Conservation (phyloP, 2,797 vertebrate species). For the Pithecia hirsuta region DNA sequence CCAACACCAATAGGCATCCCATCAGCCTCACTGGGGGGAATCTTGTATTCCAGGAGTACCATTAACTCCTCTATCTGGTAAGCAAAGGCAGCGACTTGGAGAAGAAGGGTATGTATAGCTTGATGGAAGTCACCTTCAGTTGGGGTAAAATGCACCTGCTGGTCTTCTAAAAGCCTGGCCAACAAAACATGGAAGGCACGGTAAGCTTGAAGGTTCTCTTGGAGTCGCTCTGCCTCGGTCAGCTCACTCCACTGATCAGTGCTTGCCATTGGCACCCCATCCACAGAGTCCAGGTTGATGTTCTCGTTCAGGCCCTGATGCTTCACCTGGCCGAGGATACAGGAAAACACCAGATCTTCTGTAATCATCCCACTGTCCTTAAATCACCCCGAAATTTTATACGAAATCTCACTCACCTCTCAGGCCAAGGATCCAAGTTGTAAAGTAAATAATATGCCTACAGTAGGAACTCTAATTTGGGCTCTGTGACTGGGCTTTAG, state of each 20-base stretch:
- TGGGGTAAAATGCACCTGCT: slow-evolving; percentile 79
- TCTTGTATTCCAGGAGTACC: slow-evolving; percentile 74
- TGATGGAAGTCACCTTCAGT: slow-evolving; percentile 72
- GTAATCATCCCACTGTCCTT: not conserved
- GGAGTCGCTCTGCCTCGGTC: slow-evolving; percentile 80
- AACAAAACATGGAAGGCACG: slow-evolving; percentile 82
- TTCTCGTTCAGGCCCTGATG: slow-evolving; percentile 81
- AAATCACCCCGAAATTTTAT: not conserved
- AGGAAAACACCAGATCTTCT: not conserved
- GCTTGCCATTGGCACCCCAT: slow-evolving; percentile 81
- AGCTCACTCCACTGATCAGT: slow-evolving; percentile 81
- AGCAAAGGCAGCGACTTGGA: slow-evolving; percentile 84
- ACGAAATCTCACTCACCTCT: not conserved
- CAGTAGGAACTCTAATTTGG: not conserved
- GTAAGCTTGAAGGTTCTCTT: slow-evolving; percentile 84
- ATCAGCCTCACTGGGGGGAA: slow-evolving; percentile 54
- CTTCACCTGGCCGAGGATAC: slow-evolving; percentile 77
- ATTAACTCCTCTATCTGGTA: slow-evolving; percentile 86
- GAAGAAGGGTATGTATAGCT: slow-evolving; percentile 76
- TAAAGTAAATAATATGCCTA: not conserved
- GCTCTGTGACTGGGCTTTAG: not conserved
- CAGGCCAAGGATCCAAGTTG: not conserved
- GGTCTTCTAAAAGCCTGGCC: slow-evolving; percentile 84
- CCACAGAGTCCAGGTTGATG: slow-evolving; percentile 72
- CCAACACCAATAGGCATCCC: fast-evolving